Percentiles rank a stretch among this genome's conserved stretches.
phyloP scores from a whole-genome alignment of 2,888 invertebrate genomes.

The Chrysopilus asiliformis region DNA sequence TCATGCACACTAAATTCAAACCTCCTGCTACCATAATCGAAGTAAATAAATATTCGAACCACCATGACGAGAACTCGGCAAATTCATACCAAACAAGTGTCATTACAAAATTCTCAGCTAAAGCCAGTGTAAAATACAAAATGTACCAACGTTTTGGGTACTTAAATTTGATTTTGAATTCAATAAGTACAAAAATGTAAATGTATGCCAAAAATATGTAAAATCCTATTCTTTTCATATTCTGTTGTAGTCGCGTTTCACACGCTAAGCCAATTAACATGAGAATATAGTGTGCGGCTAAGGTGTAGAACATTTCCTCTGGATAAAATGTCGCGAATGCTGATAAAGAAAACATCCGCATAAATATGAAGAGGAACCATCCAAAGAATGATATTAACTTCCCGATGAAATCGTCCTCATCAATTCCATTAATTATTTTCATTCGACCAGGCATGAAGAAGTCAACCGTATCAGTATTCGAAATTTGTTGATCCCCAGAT shows the following conservation, averaged over 20 bases:
- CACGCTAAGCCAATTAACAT: constrained; percentile 50
- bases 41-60: constrained; percentile 52
- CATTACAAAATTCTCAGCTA: constrained; percentile 52
- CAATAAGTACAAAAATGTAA: constrained; percentile 62
- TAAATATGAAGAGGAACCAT: constrained; percentile 63
- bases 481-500: too few relatives aligned
- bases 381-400: constrained; percentile 56
- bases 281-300: constrained; percentile 49
- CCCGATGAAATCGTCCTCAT: constrained; percentile 61
- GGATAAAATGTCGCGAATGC: constrained; percentile 56
- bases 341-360: constrained; percentile 54
- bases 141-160: constrained; percentile 56
- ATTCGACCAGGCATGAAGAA: constrained; percentile 36
- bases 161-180: constrained; percentile 65
- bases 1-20: constrained; percentile 45
- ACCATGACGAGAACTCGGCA: constrained; percentile 49
- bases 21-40: constrained; percentile 46
- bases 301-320: constrained; percentile 43
- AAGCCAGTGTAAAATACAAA: constrained; percentile 51
- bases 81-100: constrained; percentile 53
- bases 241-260: constrained; percentile 44
- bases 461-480: constrained; percentile 27
- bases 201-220: constrained; percentile 59
- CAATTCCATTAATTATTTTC: constrained; percentile 48
- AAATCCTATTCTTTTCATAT: constrained; percentile 43